phyloP scores from a whole-genome alignment of 2,888 invertebrate species.

The Caenorhabditis panamensis region DNA sequence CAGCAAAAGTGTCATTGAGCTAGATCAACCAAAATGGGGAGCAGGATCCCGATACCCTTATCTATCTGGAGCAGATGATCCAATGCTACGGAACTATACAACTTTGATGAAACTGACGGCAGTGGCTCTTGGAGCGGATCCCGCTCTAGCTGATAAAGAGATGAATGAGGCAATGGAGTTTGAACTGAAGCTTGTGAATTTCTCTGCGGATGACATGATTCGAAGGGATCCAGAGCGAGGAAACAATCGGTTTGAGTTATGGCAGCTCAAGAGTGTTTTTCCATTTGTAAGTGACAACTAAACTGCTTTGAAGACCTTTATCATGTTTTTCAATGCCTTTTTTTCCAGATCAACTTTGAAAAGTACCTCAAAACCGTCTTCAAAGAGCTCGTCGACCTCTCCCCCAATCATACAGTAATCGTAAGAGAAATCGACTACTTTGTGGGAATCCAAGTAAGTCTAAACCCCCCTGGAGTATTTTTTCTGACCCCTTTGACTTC shows the following conservation, averaged over 20 bases:
- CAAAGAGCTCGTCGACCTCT: slow-evolving; percentile 70
- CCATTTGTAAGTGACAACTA: slow-evolving; percentile 67
- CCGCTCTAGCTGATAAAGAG: slow-evolving; percentile 67
- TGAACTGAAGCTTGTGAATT: slow-evolving; percentile 76
- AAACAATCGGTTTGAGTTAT: slow-evolving; percentile 76
- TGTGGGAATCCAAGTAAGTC: slow-evolving; percentile 71
- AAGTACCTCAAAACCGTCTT: slow-evolving; percentile 73
- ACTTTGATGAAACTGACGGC: slow-evolving; percentile 75
- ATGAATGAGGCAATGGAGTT: slow-evolving; percentile 78
- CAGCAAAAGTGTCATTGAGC: slow-evolving; percentile 71
- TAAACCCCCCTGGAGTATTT: too few species aligned
- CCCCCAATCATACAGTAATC: slow-evolving; percentile 76
- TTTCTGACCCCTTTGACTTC: too few species aligned
- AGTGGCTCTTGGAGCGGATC: slow-evolving; percentile 69
- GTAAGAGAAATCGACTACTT: slow-evolving; percentile 78
- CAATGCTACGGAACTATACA: slow-evolving; percentile 78
- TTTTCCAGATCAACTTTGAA: slow-evolving; percentile 74
- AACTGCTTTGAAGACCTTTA: too few species aligned
- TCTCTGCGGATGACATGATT: slow-evolving; percentile 76
- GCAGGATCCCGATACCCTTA: slow-evolving; percentile 77
- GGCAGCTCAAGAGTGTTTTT: slow-evolving; percentile 71
- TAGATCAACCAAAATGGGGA: slow-evolving; percentile 80
- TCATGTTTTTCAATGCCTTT: too few species aligned
- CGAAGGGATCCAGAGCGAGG: slow-evolving; percentile 77
- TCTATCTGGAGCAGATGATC: slow-evolving; percentile 74